Evolutionary conservation across 2,888 invertebrate genomes (phyloP).

Genomic region (Dolichomitus sp.): DNA sequence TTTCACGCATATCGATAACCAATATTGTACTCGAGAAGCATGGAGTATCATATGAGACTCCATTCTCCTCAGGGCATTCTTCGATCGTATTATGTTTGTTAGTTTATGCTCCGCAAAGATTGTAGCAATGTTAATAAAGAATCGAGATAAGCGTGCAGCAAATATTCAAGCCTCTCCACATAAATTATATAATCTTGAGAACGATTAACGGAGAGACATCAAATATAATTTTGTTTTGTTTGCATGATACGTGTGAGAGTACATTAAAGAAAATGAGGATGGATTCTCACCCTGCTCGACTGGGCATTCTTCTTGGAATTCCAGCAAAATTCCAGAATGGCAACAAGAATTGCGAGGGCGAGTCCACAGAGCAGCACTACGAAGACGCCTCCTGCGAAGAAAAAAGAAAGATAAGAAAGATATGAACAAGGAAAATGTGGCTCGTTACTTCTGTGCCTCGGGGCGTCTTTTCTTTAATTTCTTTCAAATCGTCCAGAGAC

Average conservation of each 20-base stretch:
- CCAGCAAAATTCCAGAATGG: slow-evolving; percentile 98
- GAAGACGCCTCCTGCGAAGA: slow-evolving; percentile 95
- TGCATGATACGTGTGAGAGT: slow-evolving; percentile 37
- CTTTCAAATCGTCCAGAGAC: slow-evolving; percentile 59
- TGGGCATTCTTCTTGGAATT: slow-evolving; percentile 96
- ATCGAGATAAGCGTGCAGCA: slow-evolving; percentile 56
- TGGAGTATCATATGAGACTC: background rate
- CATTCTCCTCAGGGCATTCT: slow-evolving; percentile 33
- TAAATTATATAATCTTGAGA: slow-evolving; percentile 53
- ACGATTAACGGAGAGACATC: slow-evolving; percentile 11
- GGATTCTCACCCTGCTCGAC: slow-evolving; percentile 89
- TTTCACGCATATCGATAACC: slow-evolving; percentile 9
- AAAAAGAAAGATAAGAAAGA: slow-evolving; percentile 38
- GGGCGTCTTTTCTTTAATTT: slow-evolving; percentile 69
- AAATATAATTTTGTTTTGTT: slow-evolving; percentile 4
- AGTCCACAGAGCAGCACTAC: slow-evolving; percentile 98
- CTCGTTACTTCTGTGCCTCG: slow-evolving; percentile 74
- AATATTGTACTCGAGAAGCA: background rate
- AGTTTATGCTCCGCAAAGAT: slow-evolving; percentile 59
- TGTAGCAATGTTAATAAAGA: slow-evolving; percentile 68
- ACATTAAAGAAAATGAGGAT: slow-evolving; percentile 22
- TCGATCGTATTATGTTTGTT: slow-evolving; percentile 10
- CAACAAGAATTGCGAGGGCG: slow-evolving; percentile 96
- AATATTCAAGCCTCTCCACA: slow-evolving; percentile 49
- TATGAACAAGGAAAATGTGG: slow-evolving; percentile 39